Evolutionary conservation across 2,888 invertebrate genomes (phyloP), one percentile per base, ranked within the genome.

Genomic region (Campoletis raptor): DNA sequence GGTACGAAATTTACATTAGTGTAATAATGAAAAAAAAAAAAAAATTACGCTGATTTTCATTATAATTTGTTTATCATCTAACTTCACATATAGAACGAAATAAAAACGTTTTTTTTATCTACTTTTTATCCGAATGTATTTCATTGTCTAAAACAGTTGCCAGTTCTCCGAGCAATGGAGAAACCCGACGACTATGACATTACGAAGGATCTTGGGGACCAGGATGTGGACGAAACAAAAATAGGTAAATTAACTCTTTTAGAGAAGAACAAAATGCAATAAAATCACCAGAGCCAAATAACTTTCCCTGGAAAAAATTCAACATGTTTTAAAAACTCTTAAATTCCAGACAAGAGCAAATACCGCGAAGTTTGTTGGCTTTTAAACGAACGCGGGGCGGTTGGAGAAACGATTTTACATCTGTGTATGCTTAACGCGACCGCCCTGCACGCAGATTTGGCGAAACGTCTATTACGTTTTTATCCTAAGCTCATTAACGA

Each of bases 401-500:
- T 99, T 0, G 99, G 99, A 0, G 99, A 99, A 95, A 98, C 98
- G 0, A 97, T 98, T 87, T 95, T 99, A 18, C 99, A 99, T 94
- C 95, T 99, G 45, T 99, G 99, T 93, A 95, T 99, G 81, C 95
- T 99, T 40, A 98, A 98, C 92, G 98, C 99, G 0, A 98, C 98
- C 0, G 97, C 98, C 0, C 95, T 99, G 69, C 98, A 99, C 93
- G 98, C 98, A 0, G 99, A 99, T 93, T 95, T 99, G 79, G 99
- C 99, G 0, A 99, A 99, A 94, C 95, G 99, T 83, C 95, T 99
- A 40, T 95, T 99, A 9, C 96, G 97, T 74, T 97, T 98, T 93
- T 99, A 98, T 95, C 99, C 99, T 0, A 98, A 98, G 93, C 96
- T 99, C 30, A 98, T 99, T 91, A 98, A 99, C 93, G 99, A 99